Percentiles rank a stretch among this genome's conserved stretches.
Conservation (phyloP, 2,113 vertebrate species). For the Silurus meridionalis region DNA sequence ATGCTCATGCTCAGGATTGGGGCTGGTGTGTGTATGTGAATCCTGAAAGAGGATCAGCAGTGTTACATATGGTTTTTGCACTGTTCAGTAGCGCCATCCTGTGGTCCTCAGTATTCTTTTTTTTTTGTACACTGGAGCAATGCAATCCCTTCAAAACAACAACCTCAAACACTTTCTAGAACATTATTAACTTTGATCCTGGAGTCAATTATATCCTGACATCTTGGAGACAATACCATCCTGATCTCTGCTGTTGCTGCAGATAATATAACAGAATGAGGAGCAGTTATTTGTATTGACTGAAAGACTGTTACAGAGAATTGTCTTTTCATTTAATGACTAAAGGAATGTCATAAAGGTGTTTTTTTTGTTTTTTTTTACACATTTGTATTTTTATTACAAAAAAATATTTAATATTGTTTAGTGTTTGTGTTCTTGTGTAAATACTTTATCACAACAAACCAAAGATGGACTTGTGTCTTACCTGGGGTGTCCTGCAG, state of each 20-base stretch:
- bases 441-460: neutral
- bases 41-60: neutral
- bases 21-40: too few species aligned
- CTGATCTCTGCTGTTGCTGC: neutral
- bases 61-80: neutral
- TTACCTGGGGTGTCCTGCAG: neutral
- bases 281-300: neutral
- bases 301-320: neutral
- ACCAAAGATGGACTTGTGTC: neutral
- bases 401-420: constrained; percentile 33
- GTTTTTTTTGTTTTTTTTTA: constrained; percentile 22
- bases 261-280: neutral
- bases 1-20: neutral
- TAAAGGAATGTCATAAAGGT: neutral
- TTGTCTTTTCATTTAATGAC: neutral
- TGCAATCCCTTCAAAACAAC: neutral
- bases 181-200: neutral
- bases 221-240: too few species aligned
- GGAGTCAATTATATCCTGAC: neutral
- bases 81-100: constrained; percentile 33
- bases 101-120: neutral
- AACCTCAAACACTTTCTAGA: neutral
- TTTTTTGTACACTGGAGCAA: neutral
- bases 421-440: constrained; percentile 28
- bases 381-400: constrained; percentile 19